Conservation (phyloP, 2,797 vertebrate species). For the Emys orbicularis region DNA sequence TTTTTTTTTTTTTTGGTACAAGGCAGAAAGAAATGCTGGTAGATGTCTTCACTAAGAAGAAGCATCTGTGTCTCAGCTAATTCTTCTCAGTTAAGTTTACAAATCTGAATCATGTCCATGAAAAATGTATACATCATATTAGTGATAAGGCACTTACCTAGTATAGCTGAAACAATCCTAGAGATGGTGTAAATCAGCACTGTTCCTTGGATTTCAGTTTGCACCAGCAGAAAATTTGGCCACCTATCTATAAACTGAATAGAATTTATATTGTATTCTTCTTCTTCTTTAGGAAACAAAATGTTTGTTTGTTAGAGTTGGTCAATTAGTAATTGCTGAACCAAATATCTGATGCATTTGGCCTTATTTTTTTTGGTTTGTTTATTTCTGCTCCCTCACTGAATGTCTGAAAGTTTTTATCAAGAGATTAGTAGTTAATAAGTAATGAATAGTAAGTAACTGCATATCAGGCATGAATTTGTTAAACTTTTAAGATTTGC, state of each 20-base stretch:
- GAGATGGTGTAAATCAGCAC: background rate
- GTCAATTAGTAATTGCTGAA: background rate
- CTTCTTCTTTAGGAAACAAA: background rate
- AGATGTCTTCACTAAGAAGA: constrained; percentile 17
- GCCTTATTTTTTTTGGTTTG: constrained; percentile 1
- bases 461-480: constrained; percentile 12
- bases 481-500: background rate
- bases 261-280: background rate
- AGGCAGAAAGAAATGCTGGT: background rate
- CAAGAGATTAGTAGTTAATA: constrained; percentile 22
- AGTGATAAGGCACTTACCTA: background rate
- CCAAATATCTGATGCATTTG: background rate
- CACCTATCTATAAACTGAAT: background rate
- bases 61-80: background rate
- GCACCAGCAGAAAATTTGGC: background rate
- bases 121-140: background rate
- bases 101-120: background rate
- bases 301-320: background rate
- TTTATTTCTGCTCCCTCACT: background rate
- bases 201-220: background rate
- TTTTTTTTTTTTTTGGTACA: constrained; percentile 1
- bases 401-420: background rate
- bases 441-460: constrained; percentile 21
- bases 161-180: background rate
- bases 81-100: background rate